Evolutionary conservation across 1,140 invertebrate species (phyloP).

Genomic region (Stegodyphus dumicola): DNA sequence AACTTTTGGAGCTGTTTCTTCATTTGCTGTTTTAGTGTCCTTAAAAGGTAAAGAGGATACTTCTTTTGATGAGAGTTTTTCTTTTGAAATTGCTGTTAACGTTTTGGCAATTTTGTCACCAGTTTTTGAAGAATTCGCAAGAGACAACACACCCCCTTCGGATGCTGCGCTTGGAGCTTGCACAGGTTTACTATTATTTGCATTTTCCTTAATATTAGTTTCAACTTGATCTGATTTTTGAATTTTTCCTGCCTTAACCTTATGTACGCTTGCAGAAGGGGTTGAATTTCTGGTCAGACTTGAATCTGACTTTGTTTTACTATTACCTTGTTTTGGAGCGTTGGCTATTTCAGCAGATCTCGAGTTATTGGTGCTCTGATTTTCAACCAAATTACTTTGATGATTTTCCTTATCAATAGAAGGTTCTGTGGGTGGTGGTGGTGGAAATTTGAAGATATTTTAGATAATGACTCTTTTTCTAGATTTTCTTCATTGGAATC

Average conservation of each 20-base stretch:
- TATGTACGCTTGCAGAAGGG: not conserved
- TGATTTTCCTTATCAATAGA: not conserved
- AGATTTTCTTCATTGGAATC: not conserved
- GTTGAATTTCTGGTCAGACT: conserved; percentile 19
- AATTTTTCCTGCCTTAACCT: not conserved
- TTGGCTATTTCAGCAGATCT: not conserved
- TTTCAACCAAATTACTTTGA: not conserved
- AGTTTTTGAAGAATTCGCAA: too few species aligned
- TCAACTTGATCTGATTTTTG: too few species aligned
- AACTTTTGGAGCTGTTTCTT: too few species aligned
- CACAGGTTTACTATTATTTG: too few species aligned
- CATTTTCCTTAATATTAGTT: too few species aligned
- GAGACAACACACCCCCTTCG: too few species aligned
- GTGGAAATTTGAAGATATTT: conserved; percentile 45
- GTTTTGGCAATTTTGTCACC: too few species aligned
- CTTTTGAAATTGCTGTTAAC: too few species aligned
- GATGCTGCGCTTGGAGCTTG: too few species aligned
- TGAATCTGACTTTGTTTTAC: conserved; percentile 23
- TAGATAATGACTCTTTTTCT: conserved; percentile 34
- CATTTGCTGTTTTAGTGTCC: too few species aligned
- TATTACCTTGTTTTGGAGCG: not conserved
- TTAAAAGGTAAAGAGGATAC: too few species aligned
- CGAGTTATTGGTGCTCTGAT: not conserved
- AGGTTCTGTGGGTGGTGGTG: conserved; percentile 41
- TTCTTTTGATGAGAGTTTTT: too few species aligned